Base-by-base conservation (phyloP, 2,797 vertebrate genomes). In the Sphaeramia orbicularis region DNA sequence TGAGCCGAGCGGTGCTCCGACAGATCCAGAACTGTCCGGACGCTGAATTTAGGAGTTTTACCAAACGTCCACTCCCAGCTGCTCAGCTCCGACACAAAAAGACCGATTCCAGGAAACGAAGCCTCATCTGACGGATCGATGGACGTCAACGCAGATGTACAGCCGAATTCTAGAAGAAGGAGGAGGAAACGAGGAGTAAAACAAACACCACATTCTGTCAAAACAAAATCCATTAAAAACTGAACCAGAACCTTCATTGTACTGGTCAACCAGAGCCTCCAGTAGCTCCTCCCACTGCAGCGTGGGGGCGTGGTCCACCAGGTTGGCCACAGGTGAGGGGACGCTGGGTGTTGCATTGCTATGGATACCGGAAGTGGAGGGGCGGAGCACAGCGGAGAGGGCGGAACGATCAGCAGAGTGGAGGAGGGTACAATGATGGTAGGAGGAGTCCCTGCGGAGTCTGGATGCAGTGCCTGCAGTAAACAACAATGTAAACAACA, bases 1-100 rank as follows among this genome's bases (percentile, higher is more conserved):
- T 1, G 45, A 0, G 88, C 86, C 0, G 82, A 32, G 27, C 66
- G 45, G 10, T 10, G 38, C 8, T 76, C 82, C 0, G n/a, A 13
- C 38, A 97, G 72, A 3, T 81, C 80, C 72, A 97, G 91, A 24
- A 49, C 65, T 0, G 93, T 95, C 18, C 80, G 85, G 47, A 99
- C 0, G 0, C 89, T 95, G 83, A 99, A 99, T 56, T 95, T 96
- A 0, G 97, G 98, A 1, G 98, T 99, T 91, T 89, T 96, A n/a
- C 96, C 96, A n/a, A 96, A 98, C 0, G 94, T 84, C 97, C 97
- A 99, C 1, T 97, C 94, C 97, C 97, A 99, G 15, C 86, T 79
- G 24, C 90, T 91, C 7, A 99, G 91, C 57, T 96, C 95, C 4
- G 75, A 57, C 13, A 86, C 85, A 89, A 88, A 91, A 24, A 61